Percentiles rank a stretch among this genome's conserved stretches.
phyloP scores from a whole-genome alignment of 1,140 invertebrate genomes.

The Drosophila nigrodunni region DNA sequence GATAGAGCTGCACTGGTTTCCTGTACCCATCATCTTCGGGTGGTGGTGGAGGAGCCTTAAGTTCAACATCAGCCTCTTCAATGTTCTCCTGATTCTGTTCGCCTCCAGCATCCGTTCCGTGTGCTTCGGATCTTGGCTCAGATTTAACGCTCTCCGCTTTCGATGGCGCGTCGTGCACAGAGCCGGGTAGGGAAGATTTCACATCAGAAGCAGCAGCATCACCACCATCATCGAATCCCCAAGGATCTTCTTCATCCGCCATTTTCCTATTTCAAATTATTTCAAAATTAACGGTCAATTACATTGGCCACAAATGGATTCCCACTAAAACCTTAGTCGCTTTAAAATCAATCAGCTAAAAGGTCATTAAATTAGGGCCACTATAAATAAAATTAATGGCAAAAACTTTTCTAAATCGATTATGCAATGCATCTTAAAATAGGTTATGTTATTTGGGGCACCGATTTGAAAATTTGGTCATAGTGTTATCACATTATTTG shows the following conservation, averaged over 20 bases:
- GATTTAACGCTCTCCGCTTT: slow-evolving; percentile 74
- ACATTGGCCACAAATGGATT: neutral
- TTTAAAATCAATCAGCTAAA: slow-evolving; percentile 4
- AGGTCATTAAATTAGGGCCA: slow-evolving; percentile 15
- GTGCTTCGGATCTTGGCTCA: slow-evolving; percentile 66
- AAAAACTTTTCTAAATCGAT: neutral
- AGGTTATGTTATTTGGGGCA: slow-evolving; percentile 18
- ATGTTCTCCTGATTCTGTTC: slow-evolving; percentile 66
- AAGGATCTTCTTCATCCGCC: slow-evolving; percentile 84
- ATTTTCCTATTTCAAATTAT: slow-evolving; percentile 55
- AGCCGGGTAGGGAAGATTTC: slow-evolving; percentile 42
- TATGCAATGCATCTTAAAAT: slow-evolving; percentile 10
- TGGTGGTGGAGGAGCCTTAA: slow-evolving; percentile 86
- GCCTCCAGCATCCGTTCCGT: slow-evolving; percentile 20
- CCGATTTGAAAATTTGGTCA: neutral
- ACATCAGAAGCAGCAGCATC: slow-evolving; percentile 44
- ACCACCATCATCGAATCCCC: slow-evolving; percentile 75
- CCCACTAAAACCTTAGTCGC: neutral
- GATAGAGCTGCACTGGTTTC: slow-evolving; percentile 87
- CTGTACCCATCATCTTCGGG: slow-evolving; percentile 85
- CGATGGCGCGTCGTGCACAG: slow-evolving; percentile 43
- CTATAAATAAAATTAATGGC: neutral
- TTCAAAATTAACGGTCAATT: neutral
- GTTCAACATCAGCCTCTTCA: slow-evolving; percentile 76
- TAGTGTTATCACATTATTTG: neutral